Conservation (phyloP, 2,113 vertebrate species). For the Oncorhynchus keta region DNA sequence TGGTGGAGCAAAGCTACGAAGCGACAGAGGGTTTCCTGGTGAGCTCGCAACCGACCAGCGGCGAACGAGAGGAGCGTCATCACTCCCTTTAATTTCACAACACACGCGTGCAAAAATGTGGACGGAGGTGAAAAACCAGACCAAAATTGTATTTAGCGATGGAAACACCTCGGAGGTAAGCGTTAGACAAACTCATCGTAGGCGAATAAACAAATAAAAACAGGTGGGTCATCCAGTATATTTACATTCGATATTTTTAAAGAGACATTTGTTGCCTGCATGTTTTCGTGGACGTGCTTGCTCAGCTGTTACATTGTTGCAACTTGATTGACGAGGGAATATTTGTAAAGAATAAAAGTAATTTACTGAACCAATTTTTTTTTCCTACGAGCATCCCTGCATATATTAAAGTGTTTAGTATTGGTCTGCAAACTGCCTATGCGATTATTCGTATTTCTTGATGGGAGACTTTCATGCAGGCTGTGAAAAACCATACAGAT, state of each 20-base stretch:
- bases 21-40: neutral
- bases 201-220: too few relatives aligned
- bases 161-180: constrained; percentile 47
- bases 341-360: neutral
- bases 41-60: neutral
- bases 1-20: too few relatives aligned
- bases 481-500: neutral
- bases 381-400: neutral
- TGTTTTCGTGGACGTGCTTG: neutral
- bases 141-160: neutral
- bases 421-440: neutral
- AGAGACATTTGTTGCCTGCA: too few relatives aligned
- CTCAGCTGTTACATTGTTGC: neutral
- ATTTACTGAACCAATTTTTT: neutral
- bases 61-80: neutral
- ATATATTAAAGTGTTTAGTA: neutral
- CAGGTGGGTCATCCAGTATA: too few relatives aligned
- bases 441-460: neutral
- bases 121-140: constrained; percentile 27
- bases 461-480: neutral
- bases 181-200: neutral
- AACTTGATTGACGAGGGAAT: neutral
- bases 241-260: too few relatives aligned
- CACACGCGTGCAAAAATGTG: neutral
- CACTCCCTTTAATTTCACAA: neutral